A percentile compares a stretch with the other conserved stretches of the same genome.
phyloP scores from a whole-genome alignment of 2,113 vertebrate genomes.

The Diphyllodes magnificus region DNA sequence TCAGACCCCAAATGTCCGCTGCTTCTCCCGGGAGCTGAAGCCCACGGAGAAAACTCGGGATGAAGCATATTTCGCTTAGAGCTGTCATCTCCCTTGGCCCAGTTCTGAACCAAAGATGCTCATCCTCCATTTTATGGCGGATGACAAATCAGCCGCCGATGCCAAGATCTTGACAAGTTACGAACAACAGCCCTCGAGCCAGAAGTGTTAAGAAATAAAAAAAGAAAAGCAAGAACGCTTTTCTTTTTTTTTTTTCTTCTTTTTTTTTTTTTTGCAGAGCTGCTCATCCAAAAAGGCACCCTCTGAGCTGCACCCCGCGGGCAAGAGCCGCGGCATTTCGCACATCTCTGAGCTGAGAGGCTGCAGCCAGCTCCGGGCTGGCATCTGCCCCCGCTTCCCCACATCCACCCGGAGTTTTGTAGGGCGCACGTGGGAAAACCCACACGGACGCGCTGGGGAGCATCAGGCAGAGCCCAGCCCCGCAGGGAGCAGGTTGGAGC shows the following conservation, averaged over 20 bases:
- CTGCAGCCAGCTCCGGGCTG: background rate
- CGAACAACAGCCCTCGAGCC: conserved; percentile 30
- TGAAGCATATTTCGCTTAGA: conserved; percentile 13
- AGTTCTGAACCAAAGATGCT: conserved; percentile 43
- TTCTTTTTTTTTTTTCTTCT: background rate
- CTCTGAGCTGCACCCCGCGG: background rate
- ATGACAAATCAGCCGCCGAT: conserved; percentile 34
- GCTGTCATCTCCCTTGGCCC: conserved; percentile 37
- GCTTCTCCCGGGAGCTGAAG: background rate
- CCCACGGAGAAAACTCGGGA: background rate
- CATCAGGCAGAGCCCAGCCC: accelerated
- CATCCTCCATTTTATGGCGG: conserved; percentile 46
- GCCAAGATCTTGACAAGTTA: conserved; percentile 59
- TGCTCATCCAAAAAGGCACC: background rate
- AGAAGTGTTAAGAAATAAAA: conserved; percentile 19
- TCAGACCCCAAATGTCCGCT: background rate
- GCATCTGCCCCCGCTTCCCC: background rate
- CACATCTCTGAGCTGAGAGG: background rate
- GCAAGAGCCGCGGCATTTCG: accelerated
- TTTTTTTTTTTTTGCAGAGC: background rate
- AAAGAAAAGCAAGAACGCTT: background rate
- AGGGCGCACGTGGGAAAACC: accelerated
- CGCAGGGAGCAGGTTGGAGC: accelerated
- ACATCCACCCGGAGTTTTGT: background rate
- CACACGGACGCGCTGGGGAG: accelerated